phyloP scores from a whole-genome alignment of 2,888 invertebrate species.

The Amblyjoppa proteus region DNA sequence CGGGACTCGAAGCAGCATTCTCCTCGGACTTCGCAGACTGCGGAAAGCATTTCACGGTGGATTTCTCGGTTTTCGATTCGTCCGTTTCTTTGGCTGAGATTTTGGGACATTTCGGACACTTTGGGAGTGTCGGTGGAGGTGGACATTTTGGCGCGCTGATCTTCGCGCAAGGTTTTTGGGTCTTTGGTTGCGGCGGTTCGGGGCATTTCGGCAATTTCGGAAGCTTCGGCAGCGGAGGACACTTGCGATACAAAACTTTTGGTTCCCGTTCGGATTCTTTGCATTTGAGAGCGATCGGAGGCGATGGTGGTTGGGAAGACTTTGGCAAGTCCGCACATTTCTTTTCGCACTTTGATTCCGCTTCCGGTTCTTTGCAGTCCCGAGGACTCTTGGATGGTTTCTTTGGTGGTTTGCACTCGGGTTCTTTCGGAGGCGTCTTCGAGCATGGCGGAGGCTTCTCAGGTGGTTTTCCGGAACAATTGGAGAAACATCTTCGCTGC shows the following conservation, averaged over 20 bases:
- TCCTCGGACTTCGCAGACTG: constrained; percentile 1
- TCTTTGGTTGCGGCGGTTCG: constrained; percentile 31
- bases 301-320: constrained; percentile 7
- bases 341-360: constrained; percentile 7
- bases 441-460: constrained; percentile 1
- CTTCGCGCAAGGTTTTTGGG: constrained; percentile 17
- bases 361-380: constrained; percentile 8
- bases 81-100: background rate
- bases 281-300: constrained; percentile 10
- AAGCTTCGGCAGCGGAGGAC: constrained; percentile 68
- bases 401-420: background rate
- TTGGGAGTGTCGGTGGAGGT: constrained; percentile 57
- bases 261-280: constrained; percentile 22
- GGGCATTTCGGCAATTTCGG: constrained; percentile 68
- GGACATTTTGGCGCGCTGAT: constrained; percentile 64
- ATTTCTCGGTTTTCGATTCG: background rate
- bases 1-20: background rate
- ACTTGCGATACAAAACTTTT: constrained; percentile 66
- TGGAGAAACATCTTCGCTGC: constrained; percentile 39
- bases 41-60: background rate
- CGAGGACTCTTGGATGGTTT: background rate
- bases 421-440: background rate
- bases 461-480: constrained; percentile 17
- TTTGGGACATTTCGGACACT: constrained; percentile 60
- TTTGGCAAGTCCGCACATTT: constrained; percentile 12